phyloP scores from a whole-genome alignment of 2,888 invertebrate species.

The Drosophila incognita region DNA sequence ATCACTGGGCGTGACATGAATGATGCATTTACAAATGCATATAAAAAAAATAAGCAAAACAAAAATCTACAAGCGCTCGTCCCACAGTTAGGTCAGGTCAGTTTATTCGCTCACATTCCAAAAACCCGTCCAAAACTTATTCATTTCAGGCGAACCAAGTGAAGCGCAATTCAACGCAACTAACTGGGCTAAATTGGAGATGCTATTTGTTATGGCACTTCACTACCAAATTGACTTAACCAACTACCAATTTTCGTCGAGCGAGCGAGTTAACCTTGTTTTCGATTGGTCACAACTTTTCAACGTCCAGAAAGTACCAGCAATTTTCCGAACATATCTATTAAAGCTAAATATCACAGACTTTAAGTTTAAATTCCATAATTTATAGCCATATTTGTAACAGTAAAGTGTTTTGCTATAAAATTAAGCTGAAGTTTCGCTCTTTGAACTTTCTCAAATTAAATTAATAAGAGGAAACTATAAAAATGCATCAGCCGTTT shows the following conservation, averaged over 20 bases:
- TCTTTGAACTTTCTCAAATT: slow-evolving; percentile 4
- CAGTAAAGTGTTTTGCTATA: neutral
- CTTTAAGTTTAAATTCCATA: neutral
- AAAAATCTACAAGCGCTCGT: neutral
- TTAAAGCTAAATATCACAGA: neutral
- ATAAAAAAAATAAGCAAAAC: slow-evolving; percentile 11
- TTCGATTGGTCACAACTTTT: neutral
- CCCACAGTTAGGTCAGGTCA: slow-evolving; percentile 57
- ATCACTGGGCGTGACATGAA: slow-evolving; percentile 62
- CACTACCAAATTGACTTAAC: slow-evolving; percentile 33
- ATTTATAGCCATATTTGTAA: neutral
- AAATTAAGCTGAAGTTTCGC: slow-evolving; percentile 4
- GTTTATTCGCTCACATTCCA: slow-evolving; percentile 31
- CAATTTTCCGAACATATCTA: no score
- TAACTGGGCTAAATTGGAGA: slow-evolving; percentile 21
- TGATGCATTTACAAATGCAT: slow-evolving; percentile 26
- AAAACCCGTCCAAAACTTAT: slow-evolving; percentile 28
- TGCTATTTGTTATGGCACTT: slow-evolving; percentile 8
- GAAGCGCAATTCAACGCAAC: slow-evolving; percentile 15
- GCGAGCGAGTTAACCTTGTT: slow-evolving; percentile 33
- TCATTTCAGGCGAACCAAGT: slow-evolving; percentile 20
- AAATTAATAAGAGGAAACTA: slow-evolving; percentile 12
- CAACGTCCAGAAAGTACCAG: neutral
- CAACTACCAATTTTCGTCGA: slow-evolving; percentile 40
- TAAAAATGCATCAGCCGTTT: slow-evolving; percentile 14